These are phyloP conservation scores for Thunnus albacares DNA, from an alignment of 2,797 vertebrate species.

Conservation along the genomic window DNA sequence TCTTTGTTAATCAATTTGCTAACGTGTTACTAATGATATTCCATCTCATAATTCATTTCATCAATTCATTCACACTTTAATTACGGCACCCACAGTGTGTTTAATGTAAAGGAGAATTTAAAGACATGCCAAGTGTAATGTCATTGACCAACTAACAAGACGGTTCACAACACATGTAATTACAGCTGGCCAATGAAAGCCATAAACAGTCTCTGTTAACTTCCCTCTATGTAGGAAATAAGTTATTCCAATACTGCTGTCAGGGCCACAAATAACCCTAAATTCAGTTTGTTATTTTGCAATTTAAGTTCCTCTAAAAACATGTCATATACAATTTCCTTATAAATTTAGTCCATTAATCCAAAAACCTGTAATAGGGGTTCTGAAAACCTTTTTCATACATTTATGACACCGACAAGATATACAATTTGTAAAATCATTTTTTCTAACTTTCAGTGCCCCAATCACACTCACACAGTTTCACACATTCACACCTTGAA, in stretches of 20 bases:
- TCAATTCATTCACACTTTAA: not conserved
- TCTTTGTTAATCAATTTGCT: not conserved
- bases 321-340: not conserved
- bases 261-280: not conserved
- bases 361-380: not conserved
- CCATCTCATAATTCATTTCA: not conserved
- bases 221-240: not conserved
- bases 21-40: not conserved
- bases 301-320: not conserved
- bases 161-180: not conserved
- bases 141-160: not conserved
- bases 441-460: not conserved
- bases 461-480: not conserved
- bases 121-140: not conserved
- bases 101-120: not conserved
- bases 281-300: not conserved
- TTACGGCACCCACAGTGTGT: not conserved
- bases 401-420: no score
- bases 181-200: no score
- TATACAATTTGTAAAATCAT: no score
- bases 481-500: conserved; percentile 10
- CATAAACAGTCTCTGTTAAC: not conserved
- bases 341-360: not conserved
- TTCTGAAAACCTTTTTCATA: not conserved
- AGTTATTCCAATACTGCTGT: not conserved